A percentile compares a stretch with the other conserved stretches of the same genome.
These are phyloP conservation scores for Thalassarche chlororhynchos DNA, from an alignment of 2,113 vertebrate genomes.

Conservation along the genomic window DNA sequence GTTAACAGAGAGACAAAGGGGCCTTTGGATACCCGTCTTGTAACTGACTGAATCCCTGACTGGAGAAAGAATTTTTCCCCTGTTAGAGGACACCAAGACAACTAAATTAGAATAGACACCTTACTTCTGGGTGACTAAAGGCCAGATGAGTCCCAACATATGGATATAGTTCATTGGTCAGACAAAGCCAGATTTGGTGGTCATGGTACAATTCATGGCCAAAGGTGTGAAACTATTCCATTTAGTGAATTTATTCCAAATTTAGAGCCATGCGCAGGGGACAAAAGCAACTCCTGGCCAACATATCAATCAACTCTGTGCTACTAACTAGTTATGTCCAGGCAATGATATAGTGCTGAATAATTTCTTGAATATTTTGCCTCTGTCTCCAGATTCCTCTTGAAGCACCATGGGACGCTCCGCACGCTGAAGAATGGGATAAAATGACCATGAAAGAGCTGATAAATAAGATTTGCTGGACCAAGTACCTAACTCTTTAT, in stretches of 20 bases:
- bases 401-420: conserved; percentile 81
- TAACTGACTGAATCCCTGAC: neutral
- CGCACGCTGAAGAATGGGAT: conserved; percentile 80
- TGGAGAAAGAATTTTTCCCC: neutral
- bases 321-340: neutral
- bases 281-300: neutral
- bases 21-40: neutral
- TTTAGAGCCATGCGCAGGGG: neutral
- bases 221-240: neutral
- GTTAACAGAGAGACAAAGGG: neutral
- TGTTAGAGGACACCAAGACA: neutral
- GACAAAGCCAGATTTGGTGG: neutral
- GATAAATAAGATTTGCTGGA: conserved; percentile 83
- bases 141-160: neutral
- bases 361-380: neutral
- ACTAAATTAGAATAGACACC: neutral
- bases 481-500: conserved; percentile 64
- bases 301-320: neutral
- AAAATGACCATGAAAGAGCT: conserved; percentile 83
- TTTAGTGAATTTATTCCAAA: neutral
- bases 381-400: conserved; percentile 76
- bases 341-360: neutral
- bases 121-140: neutral
- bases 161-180: neutral
- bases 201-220: neutral